Conservation (phyloP, 2,113 vertebrate genomes). For the Buteo buteo region DNA sequence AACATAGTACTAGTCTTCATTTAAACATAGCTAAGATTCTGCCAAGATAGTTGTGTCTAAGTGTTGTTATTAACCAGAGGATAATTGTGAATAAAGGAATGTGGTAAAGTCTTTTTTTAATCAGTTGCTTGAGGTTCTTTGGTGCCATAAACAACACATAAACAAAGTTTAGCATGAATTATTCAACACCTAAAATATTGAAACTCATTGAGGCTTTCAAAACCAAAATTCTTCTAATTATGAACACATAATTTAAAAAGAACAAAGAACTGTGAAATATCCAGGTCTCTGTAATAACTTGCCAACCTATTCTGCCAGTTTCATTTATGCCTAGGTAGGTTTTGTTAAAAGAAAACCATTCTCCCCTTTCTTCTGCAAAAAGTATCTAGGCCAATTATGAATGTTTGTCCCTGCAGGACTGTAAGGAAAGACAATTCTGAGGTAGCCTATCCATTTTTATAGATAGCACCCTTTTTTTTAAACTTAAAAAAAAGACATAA, state of each 20-base stretch:
- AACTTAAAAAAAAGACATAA: not conserved
- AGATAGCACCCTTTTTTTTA: fast-evolving
- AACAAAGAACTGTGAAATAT: not conserved
- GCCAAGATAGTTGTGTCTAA: not conserved
- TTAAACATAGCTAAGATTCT: not conserved
- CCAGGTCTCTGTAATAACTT: not conserved
- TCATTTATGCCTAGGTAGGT: not conserved
- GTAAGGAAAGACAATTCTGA: not conserved
- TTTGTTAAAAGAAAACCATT: not conserved
- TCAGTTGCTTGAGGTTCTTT: not conserved
- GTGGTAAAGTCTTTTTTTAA: not conserved
- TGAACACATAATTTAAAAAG: not conserved
- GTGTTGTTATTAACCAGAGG: not conserved
- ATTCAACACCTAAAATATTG: not conserved
- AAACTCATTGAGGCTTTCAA: not conserved
- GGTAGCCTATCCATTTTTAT: not conserved
- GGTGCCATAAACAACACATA: not conserved
- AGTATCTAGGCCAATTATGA: not conserved
- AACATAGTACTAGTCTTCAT: not conserved
- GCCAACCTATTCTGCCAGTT: not conserved
- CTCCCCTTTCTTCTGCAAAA: not conserved
- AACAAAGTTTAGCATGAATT: not conserved
- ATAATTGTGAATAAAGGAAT: not conserved
- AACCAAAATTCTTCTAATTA: not conserved
- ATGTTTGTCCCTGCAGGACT: not conserved